Evolutionary conservation across 2,888 invertebrate genomes (phyloP), one percentile per base, ranked within the genome.

Genomic region (Stenodema calcarata): DNA sequence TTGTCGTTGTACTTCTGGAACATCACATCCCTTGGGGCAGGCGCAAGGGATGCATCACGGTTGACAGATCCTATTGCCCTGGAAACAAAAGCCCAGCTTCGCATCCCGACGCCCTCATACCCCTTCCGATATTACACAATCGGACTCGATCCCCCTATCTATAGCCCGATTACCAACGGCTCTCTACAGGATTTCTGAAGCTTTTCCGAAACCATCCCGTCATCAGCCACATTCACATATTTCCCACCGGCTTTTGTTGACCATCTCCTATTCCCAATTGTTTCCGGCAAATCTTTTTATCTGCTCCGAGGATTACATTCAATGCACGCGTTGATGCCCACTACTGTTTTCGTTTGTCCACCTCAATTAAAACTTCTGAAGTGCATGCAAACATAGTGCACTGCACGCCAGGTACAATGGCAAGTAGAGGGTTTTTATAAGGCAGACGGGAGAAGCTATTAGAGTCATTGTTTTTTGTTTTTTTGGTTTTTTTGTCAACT

Each of bases 291-390:
- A 73, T 73, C 73, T 73, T 73, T 73, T 73, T 73, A 73, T 73
- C 73, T 35, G 73, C 73, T 12, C 73, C 73, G 35, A 30, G 73
- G 73, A 73, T 73, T 73, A 73, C 73, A 73, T 73, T 73, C 73
- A 73, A 9, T 18, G 73, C 41, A 73, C 35, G 73, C 73, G 18
- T 73, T 73, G 73, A 73, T 35, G 73, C 73, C 35, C 41, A 12
- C n/a, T 18, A 35, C 7, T 41, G 18, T 73, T 73, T 35, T 73
- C 73, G 35, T 73, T 73, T 73, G 73, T n/a, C 30, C 16, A 41
- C 35, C 73, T 73, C 73, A 73, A 73, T 73, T 73, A 73, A 35
- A 35, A 41, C 7, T 16, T 73, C 41, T 73, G 41, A 70, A n/a
- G 41, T 73, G 30, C 73, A 73, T 35, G 35, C 30, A 35, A 14